Conservation (phyloP, 1,140 invertebrate genomes). For the Ceratosolen fusciceps region DNA sequence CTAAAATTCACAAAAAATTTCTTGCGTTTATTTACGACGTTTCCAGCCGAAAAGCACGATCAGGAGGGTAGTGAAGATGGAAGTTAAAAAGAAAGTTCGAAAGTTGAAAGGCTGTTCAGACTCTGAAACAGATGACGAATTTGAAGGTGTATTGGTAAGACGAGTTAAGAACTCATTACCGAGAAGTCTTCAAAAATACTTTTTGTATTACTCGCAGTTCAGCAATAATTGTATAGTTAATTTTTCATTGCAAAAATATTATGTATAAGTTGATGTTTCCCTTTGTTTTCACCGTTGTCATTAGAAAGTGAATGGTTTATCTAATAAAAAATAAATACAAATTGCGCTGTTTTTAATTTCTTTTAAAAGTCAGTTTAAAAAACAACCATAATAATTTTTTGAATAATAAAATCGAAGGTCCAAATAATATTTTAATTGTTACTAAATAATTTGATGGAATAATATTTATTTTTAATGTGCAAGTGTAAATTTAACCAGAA, state of each 20-base stretch:
- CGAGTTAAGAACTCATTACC: neutral
- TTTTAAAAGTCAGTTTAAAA: too few species aligned
- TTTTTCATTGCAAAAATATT: neutral
- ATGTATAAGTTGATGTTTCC: neutral
- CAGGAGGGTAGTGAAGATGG: slow-evolving; percentile 68
- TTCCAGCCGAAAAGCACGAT: slow-evolving; percentile 68
- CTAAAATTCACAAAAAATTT: neutral
- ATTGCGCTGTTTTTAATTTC: too few species aligned
- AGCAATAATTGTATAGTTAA: neutral
- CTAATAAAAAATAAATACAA: too few species aligned
- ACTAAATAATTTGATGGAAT: too few species aligned
- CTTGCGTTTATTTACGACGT: neutral
- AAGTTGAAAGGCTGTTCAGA: slow-evolving; percentile 68
- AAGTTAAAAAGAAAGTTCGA: slow-evolving; percentile 71
- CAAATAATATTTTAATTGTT: too few species aligned
- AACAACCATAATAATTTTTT: too few species aligned
- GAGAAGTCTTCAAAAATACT: neutral
- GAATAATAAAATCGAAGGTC: too few species aligned
- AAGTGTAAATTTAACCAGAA: too few species aligned
- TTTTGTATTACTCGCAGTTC: neutral
- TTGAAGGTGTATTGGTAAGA: slow-evolving; percentile 68
- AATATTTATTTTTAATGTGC: too few species aligned
- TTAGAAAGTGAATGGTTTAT: too few species aligned
- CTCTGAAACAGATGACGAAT: slow-evolving; percentile 66
- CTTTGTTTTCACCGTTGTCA: too few species aligned